Conservation (phyloP, 2,797 vertebrate species). For the Neopelma chrysocephalum region DNA sequence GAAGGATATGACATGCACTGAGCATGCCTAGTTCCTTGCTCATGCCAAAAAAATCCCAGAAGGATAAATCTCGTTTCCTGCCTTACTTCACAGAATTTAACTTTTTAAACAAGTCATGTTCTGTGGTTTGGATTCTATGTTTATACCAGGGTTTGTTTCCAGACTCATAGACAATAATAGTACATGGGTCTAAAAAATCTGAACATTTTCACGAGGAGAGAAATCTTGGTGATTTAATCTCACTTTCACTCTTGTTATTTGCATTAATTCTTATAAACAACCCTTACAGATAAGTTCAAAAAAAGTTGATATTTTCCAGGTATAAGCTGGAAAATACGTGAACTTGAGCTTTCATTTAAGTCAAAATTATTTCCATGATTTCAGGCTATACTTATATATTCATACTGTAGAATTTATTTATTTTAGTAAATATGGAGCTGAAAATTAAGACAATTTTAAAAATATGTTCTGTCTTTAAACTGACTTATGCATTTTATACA, state of each 20-base stretch:
- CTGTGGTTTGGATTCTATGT: conserved; percentile 82
- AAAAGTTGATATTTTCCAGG: conserved; percentile 78
- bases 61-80: conserved; percentile 89
- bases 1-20: conserved; percentile 86
- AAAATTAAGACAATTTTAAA: conserved; percentile 67
- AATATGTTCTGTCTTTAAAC: conserved; percentile 59
- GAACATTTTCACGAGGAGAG: conserved; percentile 71
- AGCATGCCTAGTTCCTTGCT: conserved; percentile 85
- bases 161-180: conserved; percentile 74
- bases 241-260: conserved; percentile 74
- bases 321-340: conserved; percentile 66
- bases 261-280: conserved; percentile 72
- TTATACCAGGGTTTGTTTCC: conserved; percentile 78
- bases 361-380: conserved; percentile 58
- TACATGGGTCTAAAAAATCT: conserved; percentile 72
- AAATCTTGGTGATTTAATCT: conserved; percentile 72
- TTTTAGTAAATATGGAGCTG: conserved; percentile 62
- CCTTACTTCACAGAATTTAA: conserved; percentile 86
- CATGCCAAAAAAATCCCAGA: conserved; percentile 84
- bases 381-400: conserved; percentile 46
- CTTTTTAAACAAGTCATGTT: conserved; percentile 86
- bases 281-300: conserved; percentile 68
- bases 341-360: conserved; percentile 65
- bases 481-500: not conserved
- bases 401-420: conserved; percentile 51